These are phyloP conservation scores for Galbula dea DNA, from an alignment of 2,113 vertebrate species.

Conservation along the genomic window DNA sequence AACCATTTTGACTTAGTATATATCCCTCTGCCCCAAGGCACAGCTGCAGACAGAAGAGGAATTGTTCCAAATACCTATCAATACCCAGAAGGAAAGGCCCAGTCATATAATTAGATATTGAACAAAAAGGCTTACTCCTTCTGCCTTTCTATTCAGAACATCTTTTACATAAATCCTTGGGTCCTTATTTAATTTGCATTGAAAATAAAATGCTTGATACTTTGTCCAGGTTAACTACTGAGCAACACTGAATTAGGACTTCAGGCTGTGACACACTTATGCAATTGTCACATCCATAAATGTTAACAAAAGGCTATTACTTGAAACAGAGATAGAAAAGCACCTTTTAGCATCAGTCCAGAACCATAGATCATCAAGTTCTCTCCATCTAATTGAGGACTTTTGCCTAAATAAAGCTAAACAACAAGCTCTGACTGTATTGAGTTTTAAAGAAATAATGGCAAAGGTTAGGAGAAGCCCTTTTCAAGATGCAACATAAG, in stretches of 20 bases:
- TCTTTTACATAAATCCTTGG: neutral
- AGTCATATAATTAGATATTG: neutral
- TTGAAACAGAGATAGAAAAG: neutral
- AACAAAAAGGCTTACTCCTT: neutral
- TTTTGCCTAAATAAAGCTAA: neutral
- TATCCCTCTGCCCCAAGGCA: neutral
- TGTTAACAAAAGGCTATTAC: neutral
- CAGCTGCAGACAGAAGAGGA: neutral
- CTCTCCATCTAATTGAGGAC: neutral
- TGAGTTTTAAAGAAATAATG: neutral
- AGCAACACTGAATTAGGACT: neutral
- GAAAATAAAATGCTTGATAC: neutral
- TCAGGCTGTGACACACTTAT: neutral
- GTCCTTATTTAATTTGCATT: neutral
- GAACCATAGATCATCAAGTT: neutral
- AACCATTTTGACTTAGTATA: neutral
- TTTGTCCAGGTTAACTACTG: neutral
- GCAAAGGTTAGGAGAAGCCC: neutral
- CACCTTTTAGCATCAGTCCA: neutral
- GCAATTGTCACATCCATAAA: neutral
- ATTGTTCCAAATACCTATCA: conserved; percentile 21
- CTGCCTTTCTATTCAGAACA: neutral
- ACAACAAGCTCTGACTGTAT: neutral
- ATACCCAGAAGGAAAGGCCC: neutral
- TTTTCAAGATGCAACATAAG: neutral